These are phyloP conservation scores for Monoplex corrugatus DNA, from an alignment of 2,888 invertebrate species.

Conservation along the genomic window DNA sequence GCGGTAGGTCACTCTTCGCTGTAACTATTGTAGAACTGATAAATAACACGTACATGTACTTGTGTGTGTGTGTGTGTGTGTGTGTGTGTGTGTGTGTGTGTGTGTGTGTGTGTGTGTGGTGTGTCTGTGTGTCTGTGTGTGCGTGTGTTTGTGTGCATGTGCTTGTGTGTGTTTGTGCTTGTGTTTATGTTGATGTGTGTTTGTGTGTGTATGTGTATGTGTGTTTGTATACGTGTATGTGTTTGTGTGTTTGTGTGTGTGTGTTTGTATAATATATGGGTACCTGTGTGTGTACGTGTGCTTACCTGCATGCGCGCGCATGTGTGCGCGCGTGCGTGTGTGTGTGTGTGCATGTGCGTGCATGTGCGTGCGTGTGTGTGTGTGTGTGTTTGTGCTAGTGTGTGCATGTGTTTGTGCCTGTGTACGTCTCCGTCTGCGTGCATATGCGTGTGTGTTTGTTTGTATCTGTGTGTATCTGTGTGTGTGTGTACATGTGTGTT, in stretches of 20 bases:
- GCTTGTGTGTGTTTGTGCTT: too few species aligned
- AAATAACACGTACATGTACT: too few species aligned
- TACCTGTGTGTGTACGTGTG: too few species aligned
- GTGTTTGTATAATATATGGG: too few species aligned
- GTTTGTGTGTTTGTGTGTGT: slow-evolving; percentile 23
- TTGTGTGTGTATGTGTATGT: background rate
- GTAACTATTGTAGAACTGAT: too few species aligned
- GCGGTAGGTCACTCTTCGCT: too few species aligned
- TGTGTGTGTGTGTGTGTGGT: background rate
- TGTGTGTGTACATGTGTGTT: background rate
- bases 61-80: too few species aligned
- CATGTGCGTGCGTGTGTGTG: background rate
- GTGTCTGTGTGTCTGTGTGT: background rate
- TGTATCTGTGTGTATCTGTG: background rate
- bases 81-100: too few species aligned
- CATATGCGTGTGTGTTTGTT: background rate
- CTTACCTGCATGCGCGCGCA: background rate
- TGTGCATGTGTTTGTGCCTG: background rate
- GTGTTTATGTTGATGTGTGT: too few species aligned
- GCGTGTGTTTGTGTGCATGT: too few species aligned
- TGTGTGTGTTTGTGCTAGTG: background rate
- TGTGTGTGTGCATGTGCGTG: background rate
- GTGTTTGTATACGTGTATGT: background rate
- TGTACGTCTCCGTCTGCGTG: too few species aligned
- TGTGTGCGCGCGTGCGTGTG: background rate